Conservation (phyloP, 92 coral and sea anemone species). For the Palythoa heliodiscus region DNA sequence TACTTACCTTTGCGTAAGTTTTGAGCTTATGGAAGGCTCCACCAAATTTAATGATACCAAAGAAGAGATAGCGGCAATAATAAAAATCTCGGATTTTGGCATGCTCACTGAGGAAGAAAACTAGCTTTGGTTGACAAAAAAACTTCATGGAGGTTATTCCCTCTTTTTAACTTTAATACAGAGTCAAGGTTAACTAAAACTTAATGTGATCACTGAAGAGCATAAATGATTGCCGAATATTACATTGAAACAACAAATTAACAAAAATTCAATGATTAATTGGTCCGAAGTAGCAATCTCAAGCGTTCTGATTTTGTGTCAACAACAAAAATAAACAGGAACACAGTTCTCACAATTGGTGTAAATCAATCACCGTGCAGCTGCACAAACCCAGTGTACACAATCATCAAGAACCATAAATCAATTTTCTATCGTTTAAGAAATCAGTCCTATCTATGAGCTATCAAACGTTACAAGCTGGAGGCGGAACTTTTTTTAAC, state of each 20-base stretch:
- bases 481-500: too few relatives aligned
- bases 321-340: not conserved
- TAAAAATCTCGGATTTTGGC: not conserved
- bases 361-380: not conserved
- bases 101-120: not conserved
- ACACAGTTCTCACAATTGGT: not conserved
- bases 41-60: not conserved
- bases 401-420: not conserved
- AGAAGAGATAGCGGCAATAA: not conserved
- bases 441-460: not conserved
- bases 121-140: not conserved
- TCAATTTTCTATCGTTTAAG: not conserved
- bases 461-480: too few relatives aligned
- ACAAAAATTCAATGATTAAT: conserved; percentile 22
- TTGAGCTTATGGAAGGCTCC: not conserved
- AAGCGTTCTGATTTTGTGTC: conserved; percentile 14
- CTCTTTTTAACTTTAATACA: not conserved
- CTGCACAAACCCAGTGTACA: not conserved
- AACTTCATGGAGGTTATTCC: conserved; percentile 2
- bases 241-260: conserved; percentile 3
- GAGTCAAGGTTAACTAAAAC: not conserved
- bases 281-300: conserved; percentile 4
- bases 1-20: not conserved
- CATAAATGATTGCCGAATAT: conserved; percentile 13
- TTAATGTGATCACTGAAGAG: not conserved